Evolutionary conservation across 2,797 vertebrate species (phyloP).

Genomic region (Pachyuromys duprasi): DNA sequence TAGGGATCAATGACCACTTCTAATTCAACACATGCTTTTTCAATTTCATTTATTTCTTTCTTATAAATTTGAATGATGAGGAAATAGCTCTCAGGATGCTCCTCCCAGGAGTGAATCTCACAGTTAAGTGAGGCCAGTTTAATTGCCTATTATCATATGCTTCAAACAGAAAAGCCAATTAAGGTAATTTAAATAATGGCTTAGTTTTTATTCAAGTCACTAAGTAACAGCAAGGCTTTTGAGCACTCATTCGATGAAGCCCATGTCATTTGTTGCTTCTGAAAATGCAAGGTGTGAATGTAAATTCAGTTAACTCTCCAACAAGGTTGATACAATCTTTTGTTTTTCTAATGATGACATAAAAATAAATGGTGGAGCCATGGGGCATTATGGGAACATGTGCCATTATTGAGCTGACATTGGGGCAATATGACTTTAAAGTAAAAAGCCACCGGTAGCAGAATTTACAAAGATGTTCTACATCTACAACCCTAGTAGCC

Average conservation of each 20-base stretch:
- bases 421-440: background rate
- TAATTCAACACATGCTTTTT: background rate
- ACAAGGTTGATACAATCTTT: background rate
- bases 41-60: background rate
- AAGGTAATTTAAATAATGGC: constrained; percentile 58
- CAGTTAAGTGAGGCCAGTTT: background rate
- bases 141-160: constrained; percentile 48
- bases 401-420: background rate
- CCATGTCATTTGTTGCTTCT: constrained; percentile 1
- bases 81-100: accelerated
- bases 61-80: background rate
- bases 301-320: background rate
- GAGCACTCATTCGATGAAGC: background rate
- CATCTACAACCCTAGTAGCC: no score
- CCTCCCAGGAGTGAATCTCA: background rate
- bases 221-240: constrained; percentile 38
- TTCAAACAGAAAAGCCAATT: constrained; percentile 64
- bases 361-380: background rate
- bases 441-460: background rate
- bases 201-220: constrained; percentile 56
- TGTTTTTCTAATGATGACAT: background rate
- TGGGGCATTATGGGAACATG: background rate
- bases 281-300: background rate
- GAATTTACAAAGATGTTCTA: background rate
- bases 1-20: background rate